Base-by-base conservation (phyloP, 1,140 invertebrate genomes). In the Solenopsis invicta region DNA sequence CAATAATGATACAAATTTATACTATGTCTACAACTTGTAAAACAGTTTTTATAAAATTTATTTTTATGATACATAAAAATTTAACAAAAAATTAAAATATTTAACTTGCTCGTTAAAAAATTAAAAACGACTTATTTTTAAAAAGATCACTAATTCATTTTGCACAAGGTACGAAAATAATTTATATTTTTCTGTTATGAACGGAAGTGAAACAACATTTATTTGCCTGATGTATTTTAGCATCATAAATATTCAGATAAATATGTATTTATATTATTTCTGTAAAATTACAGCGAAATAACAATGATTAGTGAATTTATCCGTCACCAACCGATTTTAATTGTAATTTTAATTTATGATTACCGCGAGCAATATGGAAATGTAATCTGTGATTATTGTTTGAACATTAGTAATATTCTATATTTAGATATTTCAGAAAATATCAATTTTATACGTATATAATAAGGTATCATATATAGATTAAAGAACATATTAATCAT, bases 271-370 rank as follows among this genome's bases (percentile, higher is more conserved):
- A 64, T 77, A 29, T 34, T 2, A 77, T 48, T 61, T 62, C 24
- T 77, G 2, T 62, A 29, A 41, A 76, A 45, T 56, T 41, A 16
- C 0, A 48, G 18, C n/a, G 41, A 61, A 56, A 2, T 16, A 29
- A 71, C 10, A 71, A 48, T 12, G 18, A 4, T 41, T 1, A 6
- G 13, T 45, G 50, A 45, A 77, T 77, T 77, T 64, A 41, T 76
- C 16, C 37, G 21, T 61, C 21, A 62, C 4, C 59, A 16, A 62
- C 1, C 12, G 41, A 48, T 64, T 77, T 77, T 62, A 64, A 62
- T 62, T 29, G 56, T n/a, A 45, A 48, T 77, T 77, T 77, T 77
- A 77, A 77, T 62, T 64, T n/a, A 64, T 2, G 18, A 77, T 62
- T 48, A 62, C 41, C 21, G 37, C n/a, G n/a, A 41, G n/a, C 54